phyloP scores from a whole-genome alignment of 2,888 invertebrate species.

The Rotaria socialis region DNA sequence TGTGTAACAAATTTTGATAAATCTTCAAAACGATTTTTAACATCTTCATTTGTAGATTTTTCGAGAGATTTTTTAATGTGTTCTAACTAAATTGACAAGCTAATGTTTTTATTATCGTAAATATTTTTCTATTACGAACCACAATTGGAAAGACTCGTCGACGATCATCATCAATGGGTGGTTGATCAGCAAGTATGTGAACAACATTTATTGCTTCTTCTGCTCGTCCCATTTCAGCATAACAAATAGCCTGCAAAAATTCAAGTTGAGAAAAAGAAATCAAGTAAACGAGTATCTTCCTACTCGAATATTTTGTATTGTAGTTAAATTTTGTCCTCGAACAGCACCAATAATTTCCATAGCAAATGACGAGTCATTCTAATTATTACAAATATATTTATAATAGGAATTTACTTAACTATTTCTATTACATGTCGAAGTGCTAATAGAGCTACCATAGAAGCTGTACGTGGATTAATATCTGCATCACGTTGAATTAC shows the following conservation, averaged over 20 bases:
- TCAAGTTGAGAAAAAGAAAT: too few relatives aligned
- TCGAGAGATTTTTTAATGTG: neutral
- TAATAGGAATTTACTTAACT: neutral
- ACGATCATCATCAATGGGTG: neutral
- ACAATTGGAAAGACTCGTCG: neutral
- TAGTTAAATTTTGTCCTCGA: neutral
- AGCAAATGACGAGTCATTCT: neutral
- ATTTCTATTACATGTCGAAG: neutral
- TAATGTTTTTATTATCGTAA: neutral
- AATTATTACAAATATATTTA: neutral
- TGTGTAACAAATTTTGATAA: neutral
- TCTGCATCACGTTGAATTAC: neutral
- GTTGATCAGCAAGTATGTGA: constrained; percentile 21
- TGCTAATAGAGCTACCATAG: neutral
- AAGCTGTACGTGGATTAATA: neutral
- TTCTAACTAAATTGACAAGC: neutral
- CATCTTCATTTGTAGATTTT: neutral
- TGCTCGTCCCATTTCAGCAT: constrained; percentile 3
- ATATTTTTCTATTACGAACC: neutral
- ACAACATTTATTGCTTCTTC: constrained; percentile 31
- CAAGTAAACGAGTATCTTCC: neutral
- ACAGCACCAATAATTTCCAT: neutral
- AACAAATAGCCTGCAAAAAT: constrained; percentile 1
- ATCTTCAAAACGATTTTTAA: neutral
- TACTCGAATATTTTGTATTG: constrained; percentile 10